These are phyloP conservation scores for Glyptemys insculpta DNA, from an alignment of 2,797 vertebrate genomes.

Conservation along the genomic window DNA sequence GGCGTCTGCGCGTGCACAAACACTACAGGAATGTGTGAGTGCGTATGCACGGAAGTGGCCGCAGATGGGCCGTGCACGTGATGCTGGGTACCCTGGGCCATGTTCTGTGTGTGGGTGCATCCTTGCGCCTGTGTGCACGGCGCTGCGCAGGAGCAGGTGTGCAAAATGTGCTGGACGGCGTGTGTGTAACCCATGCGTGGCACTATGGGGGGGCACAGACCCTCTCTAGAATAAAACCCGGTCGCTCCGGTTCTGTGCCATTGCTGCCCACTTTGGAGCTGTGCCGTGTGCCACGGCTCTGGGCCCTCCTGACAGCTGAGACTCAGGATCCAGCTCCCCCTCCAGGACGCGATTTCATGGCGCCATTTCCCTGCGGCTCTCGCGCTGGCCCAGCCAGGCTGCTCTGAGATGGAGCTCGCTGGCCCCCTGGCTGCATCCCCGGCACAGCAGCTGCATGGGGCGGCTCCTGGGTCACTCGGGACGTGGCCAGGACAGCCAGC, in stretches of 20 bases:
- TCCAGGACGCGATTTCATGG: not conserved
- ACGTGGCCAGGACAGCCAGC: not conserved
- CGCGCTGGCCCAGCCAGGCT: not conserved
- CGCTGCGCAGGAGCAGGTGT: fast-evolving
- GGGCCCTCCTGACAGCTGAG: not conserved
- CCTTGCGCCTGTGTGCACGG: no score
- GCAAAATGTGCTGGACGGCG: not conserved
- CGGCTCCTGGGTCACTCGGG: not conserved
- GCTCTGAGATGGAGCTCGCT: not conserved
- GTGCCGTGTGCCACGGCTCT: not conserved
- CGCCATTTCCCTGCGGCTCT: not conserved
- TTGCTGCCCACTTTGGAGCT: not conserved
- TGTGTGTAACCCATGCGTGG: not conserved
- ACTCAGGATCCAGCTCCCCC: not conserved
- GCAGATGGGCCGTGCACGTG: no score
- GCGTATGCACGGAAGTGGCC: not conserved
- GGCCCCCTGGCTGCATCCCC: not conserved
- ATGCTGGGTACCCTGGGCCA: not conserved
- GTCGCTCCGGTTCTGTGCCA: not conserved
- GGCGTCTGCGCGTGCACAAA: no score
- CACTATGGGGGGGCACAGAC: no score
- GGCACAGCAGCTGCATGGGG: not conserved
- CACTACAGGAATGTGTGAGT: no score
- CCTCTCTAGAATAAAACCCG: not conserved
- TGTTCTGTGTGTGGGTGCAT: not conserved